These are phyloP conservation scores for Dufourea novaeangliae DNA, from an alignment of 1,140 invertebrate genomes.

Conservation along the genomic window DNA sequence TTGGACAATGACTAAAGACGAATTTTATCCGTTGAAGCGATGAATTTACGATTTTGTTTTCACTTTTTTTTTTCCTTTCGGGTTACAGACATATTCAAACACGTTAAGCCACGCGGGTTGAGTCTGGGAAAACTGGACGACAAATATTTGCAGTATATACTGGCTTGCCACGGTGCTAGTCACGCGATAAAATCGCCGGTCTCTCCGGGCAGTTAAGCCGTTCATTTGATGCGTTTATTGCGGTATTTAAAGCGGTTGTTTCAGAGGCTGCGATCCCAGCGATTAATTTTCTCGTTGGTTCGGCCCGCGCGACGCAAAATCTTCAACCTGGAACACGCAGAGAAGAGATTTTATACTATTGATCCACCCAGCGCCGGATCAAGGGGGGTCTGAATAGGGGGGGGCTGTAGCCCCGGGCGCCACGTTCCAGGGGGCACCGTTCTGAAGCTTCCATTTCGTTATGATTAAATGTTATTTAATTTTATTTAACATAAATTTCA, in stretches of 20 bases:
- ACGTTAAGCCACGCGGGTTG: background rate
- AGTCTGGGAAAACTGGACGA: background rate
- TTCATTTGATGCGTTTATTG: constrained; percentile 12
- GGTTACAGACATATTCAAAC: background rate
- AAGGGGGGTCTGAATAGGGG: too few relatives aligned
- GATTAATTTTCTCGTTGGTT: background rate
- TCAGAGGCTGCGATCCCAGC: background rate
- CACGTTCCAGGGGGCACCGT: too few relatives aligned
- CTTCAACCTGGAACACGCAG: background rate
- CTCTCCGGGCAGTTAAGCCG: background rate
- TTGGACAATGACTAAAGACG: background rate
- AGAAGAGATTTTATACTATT: too few relatives aligned
- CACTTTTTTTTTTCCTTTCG: too few relatives aligned
- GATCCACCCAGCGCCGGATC: too few relatives aligned
- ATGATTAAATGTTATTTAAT: too few relatives aligned
- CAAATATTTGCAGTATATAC: constrained; percentile 10
- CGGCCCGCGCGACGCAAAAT: background rate
- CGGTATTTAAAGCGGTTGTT: constrained; percentile 21
- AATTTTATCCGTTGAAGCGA: too few relatives aligned
- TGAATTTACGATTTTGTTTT: background rate
- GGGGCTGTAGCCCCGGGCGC: too few relatives aligned
- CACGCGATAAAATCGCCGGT: constrained; percentile 28
- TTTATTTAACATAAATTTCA: too few relatives aligned
- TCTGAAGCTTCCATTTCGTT: too few relatives aligned
- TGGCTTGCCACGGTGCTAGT: constrained; percentile 11